phyloP scores from a whole-genome alignment of 1,140 invertebrate species.

The Oreohelix idahoensis region DNA sequence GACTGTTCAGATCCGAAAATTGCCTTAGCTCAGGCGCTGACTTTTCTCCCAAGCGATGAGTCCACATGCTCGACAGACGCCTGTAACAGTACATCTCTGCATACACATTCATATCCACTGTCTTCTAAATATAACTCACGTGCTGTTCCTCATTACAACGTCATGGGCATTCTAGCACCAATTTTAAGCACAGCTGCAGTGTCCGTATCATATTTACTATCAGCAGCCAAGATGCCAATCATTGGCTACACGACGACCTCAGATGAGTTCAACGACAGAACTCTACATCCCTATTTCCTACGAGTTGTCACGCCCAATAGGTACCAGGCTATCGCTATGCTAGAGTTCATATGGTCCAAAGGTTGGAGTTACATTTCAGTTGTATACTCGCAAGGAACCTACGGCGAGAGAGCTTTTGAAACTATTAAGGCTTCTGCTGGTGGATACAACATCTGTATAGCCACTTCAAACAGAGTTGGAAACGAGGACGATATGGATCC shows the following conservation, averaged over 20 bases:
- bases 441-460: neutral
- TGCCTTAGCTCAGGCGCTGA: constrained; percentile 44
- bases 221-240: constrained; percentile 80
- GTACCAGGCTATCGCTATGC: constrained; percentile 79
- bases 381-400: constrained; percentile 80
- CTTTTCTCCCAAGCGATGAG: constrained; percentile 45
- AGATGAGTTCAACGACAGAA: constrained; percentile 48
- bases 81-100: neutral
- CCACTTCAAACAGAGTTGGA: neutral
- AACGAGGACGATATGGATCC: neutral
- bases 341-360: constrained; percentile 78
- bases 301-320: constrained; percentile 51
- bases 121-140: neutral
- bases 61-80: neutral
- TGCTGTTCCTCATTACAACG: neutral
- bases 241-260: constrained; percentile 48
- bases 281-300: constrained; percentile 51
- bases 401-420: constrained; percentile 75
- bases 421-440: neutral
- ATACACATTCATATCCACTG: neutral
- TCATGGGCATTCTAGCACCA: constrained; percentile 10
- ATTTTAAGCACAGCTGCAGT: constrained; percentile 12
- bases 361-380: constrained; percentile 83
- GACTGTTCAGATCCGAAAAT: constrained; percentile 45
- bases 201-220: constrained; percentile 77